Evolutionary conservation across 2,797 vertebrate genomes (phyloP).

Genomic region (Sebastes oblongus): DNA sequence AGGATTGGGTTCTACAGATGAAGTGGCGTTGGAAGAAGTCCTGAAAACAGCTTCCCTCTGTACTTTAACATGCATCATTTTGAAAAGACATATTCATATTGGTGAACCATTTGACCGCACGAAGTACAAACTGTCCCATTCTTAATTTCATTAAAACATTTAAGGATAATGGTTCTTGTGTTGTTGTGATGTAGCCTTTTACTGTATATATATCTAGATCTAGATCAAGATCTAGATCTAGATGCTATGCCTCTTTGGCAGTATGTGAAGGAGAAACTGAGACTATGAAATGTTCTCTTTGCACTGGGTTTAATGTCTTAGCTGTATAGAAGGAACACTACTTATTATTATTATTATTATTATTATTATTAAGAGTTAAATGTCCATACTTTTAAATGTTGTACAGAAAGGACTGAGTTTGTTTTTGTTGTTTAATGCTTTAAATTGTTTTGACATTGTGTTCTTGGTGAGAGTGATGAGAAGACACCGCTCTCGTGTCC

Average conservation of each 20-base stretch:
- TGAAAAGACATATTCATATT: background rate
- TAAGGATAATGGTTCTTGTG: background rate
- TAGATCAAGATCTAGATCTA: background rate
- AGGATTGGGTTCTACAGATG: background rate
- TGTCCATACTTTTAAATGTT: slow-evolving; percentile 38
- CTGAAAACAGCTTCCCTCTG: background rate
- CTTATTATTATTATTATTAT: slow-evolving; percentile 39
- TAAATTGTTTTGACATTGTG: background rate
- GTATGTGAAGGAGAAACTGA: slow-evolving; percentile 64
- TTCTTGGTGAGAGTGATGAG: background rate
- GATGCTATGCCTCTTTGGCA: slow-evolving; percentile 24
- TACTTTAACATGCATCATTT: background rate
- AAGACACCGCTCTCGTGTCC: background rate
- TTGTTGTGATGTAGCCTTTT: slow-evolving; percentile 55
- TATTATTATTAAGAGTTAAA: background rate
- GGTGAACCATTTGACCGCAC: background rate
- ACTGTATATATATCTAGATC: slow-evolving; percentile 40
- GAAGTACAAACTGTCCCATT: background rate
- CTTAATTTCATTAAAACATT: background rate
- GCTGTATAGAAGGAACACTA: slow-evolving; percentile 65
- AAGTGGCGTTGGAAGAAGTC: background rate
- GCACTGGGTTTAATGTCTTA: slow-evolving; percentile 78
- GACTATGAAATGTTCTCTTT: slow-evolving; percentile 75
- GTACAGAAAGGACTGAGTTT: slow-evolving; percentile 32
- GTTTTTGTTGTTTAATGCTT: background rate